phyloP scores from a whole-genome alignment of 2,113 vertebrate genomes.

The Cardinalis cardinalis region DNA sequence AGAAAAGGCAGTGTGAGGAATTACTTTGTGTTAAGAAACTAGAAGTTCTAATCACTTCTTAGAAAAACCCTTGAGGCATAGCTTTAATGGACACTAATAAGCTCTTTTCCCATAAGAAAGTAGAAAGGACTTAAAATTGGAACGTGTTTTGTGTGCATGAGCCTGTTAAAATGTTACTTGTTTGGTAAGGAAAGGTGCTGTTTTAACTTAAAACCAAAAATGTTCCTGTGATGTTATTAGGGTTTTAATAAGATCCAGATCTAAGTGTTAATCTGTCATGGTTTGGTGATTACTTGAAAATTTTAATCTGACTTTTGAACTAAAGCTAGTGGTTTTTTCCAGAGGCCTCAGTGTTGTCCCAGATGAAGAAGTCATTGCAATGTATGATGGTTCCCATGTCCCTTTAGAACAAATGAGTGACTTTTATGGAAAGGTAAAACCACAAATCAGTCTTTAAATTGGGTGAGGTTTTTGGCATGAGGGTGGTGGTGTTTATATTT shows the following conservation, averaged over 20 bases:
- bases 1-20: background rate
- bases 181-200: background rate
- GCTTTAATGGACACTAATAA: background rate
- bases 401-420: conserved; percentile 98
- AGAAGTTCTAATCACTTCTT: background rate
- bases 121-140: background rate
- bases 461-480: background rate
- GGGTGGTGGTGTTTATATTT: background rate
- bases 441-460: background rate
- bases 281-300: background rate
- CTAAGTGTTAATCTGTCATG: background rate
- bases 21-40: conserved; percentile 7
- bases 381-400: conserved; percentile 95
- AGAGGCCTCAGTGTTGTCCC: conserved; percentile 92
- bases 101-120: background rate
- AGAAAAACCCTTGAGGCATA: background rate
- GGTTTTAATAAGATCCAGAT: background rate
- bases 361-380: conserved; percentile 93
- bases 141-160: background rate
- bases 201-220: background rate
- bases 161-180: conserved; percentile 8
- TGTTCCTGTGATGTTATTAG: background rate
- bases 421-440: conserved; percentile 94
- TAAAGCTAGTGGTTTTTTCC: background rate
- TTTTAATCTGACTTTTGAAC: background rate